Evolutionary conservation across 2,113 vertebrate genomes (phyloP), one percentile per base, ranked within the genome.

Genomic region (Lepidothrix coronata): DNA sequence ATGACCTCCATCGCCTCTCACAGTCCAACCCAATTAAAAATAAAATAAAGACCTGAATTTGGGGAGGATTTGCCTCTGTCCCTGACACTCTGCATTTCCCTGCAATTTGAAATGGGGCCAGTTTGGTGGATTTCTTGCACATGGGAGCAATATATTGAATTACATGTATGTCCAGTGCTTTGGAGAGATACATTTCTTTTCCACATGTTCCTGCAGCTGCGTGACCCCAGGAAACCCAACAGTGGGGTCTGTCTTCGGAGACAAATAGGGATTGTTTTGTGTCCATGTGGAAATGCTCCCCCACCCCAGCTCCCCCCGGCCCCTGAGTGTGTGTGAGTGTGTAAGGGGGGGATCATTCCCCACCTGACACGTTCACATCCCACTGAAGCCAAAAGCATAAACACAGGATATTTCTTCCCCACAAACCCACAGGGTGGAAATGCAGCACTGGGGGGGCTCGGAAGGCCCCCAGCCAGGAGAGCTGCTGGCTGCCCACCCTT

Each of bases 141-240:
- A 95, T 95, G 95, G 96, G 97, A 97, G 88, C 95, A 96, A 97
- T 96, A 95, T 95, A 97, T 96, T 96, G 96, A 96, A 95, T 97
- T 97, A 91, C 95, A 88, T 37, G 11, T 82, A 91, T 96, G 95
- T 95, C 97, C 91, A 93, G 86, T 28, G 93, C 89, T 72, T 68
- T 77, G 68, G 63, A 94, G 88, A 94, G 95, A 96, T 48, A 67
- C 93, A 96, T 96, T 97, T 95, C 97, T 97, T 97, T 97, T 95
- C 96, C 97, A 97, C 97, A 94, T 96, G 96, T 97, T 96, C 95
- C 19, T 84, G 94, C 97, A 97, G 96, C 97, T 97, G 97, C 6
- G 62, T 95, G 96, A 97, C 97, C 96, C 97, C 97, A 97, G 95
- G 97, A 96, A 97, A 97, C 95, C 95, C 93, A 95, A 11, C 37